Evolutionary conservation across 2,113 vertebrate species (phyloP).

Genomic region (Erinaceus europaeus): DNA sequence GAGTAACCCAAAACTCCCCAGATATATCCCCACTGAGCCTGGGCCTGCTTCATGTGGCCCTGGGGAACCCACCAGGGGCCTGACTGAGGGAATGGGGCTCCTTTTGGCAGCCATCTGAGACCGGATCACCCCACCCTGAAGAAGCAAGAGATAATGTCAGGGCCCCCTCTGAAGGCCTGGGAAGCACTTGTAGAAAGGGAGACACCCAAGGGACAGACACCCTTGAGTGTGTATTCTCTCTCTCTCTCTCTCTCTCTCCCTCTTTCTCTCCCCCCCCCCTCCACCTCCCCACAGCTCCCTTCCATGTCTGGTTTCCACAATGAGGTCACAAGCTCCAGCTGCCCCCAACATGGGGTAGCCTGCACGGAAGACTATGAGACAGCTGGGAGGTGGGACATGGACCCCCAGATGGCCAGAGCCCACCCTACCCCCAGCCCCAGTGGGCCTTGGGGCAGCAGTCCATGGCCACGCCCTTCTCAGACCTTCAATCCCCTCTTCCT

Average conservation of each 20-base stretch:
- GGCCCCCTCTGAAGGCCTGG: neutral
- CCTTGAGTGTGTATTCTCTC: rapidly evolving
- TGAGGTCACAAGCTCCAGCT: neutral
- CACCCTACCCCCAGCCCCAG: neutral
- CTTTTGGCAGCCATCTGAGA: neutral
- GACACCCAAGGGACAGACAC: neutral
- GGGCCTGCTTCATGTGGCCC: neutral
- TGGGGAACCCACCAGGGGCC: too few relatives aligned
- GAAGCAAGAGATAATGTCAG: neutral
- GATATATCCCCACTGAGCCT: neutral
- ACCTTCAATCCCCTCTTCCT: neutral
- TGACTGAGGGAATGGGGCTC: too few relatives aligned
- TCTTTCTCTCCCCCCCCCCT: too few relatives aligned
- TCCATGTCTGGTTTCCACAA: neutral
- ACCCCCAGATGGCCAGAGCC: neutral
- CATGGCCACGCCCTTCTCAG: neutral
- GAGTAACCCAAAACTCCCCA: neutral
- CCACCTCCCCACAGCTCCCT: neutral
- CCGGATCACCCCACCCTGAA: neutral
- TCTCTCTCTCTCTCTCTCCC: too few relatives aligned
- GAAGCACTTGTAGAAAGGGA: neutral
- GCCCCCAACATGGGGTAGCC: neutral
- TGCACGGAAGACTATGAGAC: neutral
- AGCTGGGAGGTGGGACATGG: neutral
- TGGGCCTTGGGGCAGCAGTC: too few relatives aligned